A percentile compares a stretch with the other conserved stretches of the same genome.
These are phyloP conservation scores for Ptilorrhoa leucosticta DNA, from an alignment of 2,113 vertebrate species.

Conservation along the genomic window DNA sequence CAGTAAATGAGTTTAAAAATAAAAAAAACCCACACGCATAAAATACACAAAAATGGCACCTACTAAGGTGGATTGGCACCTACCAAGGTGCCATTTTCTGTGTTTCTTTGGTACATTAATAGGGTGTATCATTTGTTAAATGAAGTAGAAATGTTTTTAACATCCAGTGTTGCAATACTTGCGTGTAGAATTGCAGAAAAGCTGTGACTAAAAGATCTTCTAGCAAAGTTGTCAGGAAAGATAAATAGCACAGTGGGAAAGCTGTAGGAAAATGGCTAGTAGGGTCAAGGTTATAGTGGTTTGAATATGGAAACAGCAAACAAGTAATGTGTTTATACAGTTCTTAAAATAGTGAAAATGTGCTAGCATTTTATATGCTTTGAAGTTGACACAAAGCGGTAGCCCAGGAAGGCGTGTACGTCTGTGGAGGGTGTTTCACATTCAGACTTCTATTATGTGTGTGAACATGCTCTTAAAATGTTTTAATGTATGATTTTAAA, in stretches of 20 bases:
- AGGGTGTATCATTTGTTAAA: not conserved
- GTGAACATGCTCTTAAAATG: not conserved
- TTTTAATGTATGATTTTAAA: not conserved
- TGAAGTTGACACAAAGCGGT: not conserved
- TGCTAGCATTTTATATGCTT: not conserved
- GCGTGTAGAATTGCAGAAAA: not conserved
- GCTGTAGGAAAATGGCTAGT: not conserved
- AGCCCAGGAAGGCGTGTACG: not conserved
- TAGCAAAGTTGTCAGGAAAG: not conserved
- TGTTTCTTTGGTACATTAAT: not conserved
- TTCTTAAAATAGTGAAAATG: not conserved
- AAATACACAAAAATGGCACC: not conserved
- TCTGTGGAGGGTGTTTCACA: not conserved
- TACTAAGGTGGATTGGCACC: not conserved
- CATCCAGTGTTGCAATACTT: not conserved
- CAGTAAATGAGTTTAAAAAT: slow-evolving; percentile 56
- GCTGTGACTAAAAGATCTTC: not conserved
- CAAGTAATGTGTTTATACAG: not conserved
- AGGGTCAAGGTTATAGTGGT: not conserved
- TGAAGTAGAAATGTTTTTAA: not conserved
- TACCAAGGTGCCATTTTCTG: not conserved
- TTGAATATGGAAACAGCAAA: not conserved
- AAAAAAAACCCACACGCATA: not conserved
- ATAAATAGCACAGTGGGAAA: not conserved
- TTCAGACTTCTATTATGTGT: not conserved